Conservation (phyloP, 2,113 vertebrate species). For the Columba livia region DNA sequence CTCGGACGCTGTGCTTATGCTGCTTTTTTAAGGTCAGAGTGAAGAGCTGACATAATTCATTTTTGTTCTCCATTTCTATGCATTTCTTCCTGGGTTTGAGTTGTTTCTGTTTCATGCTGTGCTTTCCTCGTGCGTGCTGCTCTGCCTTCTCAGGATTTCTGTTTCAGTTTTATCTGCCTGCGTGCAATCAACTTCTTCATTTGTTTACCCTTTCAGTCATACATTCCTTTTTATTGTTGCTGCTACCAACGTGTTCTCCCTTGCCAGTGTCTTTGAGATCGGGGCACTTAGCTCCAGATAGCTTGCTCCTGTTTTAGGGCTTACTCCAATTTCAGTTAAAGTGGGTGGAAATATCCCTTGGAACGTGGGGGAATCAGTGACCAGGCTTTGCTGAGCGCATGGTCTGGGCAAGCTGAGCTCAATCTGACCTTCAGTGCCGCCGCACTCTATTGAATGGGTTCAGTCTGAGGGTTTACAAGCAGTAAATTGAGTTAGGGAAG, state of each 20-base stretch:
- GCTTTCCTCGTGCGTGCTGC: neutral
- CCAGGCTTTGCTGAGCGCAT: neutral
- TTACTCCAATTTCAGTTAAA: neutral
- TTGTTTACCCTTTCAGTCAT: neutral
- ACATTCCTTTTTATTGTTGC: neutral
- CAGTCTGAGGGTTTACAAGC: neutral
- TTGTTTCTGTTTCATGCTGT: neutral
- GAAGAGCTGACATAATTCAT: neutral
- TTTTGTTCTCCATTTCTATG: neutral
- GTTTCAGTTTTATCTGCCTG: neutral
- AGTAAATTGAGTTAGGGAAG: neutral
- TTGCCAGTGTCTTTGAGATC: neutral
- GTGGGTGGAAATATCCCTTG: neutral
- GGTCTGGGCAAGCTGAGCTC: neutral
- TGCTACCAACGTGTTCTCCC: neutral
- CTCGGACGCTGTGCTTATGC: neutral
- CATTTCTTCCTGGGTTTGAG: neutral
- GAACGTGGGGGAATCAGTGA: neutral
- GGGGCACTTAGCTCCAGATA: neutral
- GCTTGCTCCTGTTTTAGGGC: neutral
- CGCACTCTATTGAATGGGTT: neutral
- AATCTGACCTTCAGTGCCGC: neutral
- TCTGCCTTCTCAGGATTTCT: neutral
- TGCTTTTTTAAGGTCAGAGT: neutral
- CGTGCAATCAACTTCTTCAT: neutral